Base-by-base conservation (phyloP, 2,113 vertebrate genomes). In the Falco punctatus region DNA sequence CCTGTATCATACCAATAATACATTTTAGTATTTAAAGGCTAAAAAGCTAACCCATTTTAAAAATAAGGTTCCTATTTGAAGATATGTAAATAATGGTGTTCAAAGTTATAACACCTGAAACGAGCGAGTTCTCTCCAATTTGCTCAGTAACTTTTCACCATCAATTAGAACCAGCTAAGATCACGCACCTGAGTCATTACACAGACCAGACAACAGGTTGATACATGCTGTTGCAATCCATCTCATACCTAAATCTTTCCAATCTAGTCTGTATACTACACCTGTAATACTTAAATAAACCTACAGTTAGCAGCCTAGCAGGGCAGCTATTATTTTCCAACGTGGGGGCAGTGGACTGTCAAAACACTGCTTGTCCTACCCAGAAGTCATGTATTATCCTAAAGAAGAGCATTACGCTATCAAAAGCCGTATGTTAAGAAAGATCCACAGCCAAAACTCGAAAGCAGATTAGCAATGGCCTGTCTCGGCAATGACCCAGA, bases 1-100 rank as follows among this genome's bases (percentile, higher is more conserved):
- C 3, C 1, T 3, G 0, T 16, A 44, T 14, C 22, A 48, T 20
- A 28, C 2, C 32, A 59, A 19, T 11, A 54, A 67, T 6, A 55
- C 40, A 65, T 48, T 35, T 51, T 52, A 77, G 33, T 46, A 75
- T 58, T 73, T n/a, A 80, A 88, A 90, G 21, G 10, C 4, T 38
- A 54, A 54, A 73, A 83, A 44, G 33, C 24, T 32, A 80, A 62
- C 7, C 5, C 2, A 46, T 75, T 94, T 85, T 32, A 23, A 86
- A 78, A 87, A 57, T 24, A 80, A 51, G 4, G 21, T 62, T 54
- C 27, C 14, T 22, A 21, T 35, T 71, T 46, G 44, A 77, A 74
- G n/a, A 65, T 52, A 75, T 67, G 54, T 33, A 84, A 93, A 75
- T 24, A 64, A 51, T 5, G 10, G 2, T 57, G 35, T 80, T 65